phyloP scores from a whole-genome alignment of 2,888 invertebrate genomes.

The Cistogaster globosa region DNA sequence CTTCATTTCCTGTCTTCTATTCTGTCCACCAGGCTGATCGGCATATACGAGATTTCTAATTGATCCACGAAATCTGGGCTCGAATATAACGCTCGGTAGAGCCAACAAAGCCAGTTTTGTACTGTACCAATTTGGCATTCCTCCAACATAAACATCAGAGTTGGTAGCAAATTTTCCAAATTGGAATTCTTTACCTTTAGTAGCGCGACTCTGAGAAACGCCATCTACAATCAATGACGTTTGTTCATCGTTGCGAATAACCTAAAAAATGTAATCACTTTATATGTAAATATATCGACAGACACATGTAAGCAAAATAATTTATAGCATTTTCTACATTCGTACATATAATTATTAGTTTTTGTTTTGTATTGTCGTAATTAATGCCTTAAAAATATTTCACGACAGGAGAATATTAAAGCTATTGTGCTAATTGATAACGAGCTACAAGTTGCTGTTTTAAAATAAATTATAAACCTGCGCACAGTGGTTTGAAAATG shows the following conservation, averaged over 20 bases:
- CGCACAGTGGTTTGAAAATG: too few relatives aligned
- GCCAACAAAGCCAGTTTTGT: conserved; percentile 93
- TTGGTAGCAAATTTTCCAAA: conserved; percentile 94
- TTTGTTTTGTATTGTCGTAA: too few relatives aligned
- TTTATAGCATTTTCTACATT: too few relatives aligned
- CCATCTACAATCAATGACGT: conserved; percentile 94
- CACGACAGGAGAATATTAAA: too few relatives aligned
- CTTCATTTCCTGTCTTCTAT: conserved; percentile 93
- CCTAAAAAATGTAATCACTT: conserved; percentile 79
- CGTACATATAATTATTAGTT: too few relatives aligned
- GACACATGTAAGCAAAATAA: too few relatives aligned
- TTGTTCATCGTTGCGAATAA: conserved; percentile 90
- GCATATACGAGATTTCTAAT: conserved; percentile 96
- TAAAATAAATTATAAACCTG: too few relatives aligned
- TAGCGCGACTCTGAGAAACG: conserved; percentile 89
- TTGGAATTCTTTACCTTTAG: conserved; percentile 93
- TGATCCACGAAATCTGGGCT: conserved; percentile 94
- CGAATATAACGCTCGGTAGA: conserved; percentile 95
- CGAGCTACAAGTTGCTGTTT: too few relatives aligned
- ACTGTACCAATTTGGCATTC: conserved; percentile 96
- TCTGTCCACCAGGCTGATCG: conserved; percentile 90
- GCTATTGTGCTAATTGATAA: too few relatives aligned
- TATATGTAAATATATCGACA: not conserved
- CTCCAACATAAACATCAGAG: conserved; percentile 98
- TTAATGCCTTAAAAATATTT: too few relatives aligned